These are phyloP conservation scores for Callinectes sapidus DNA, from an alignment of 2,888 invertebrate species.

Conservation along the genomic window DNA sequence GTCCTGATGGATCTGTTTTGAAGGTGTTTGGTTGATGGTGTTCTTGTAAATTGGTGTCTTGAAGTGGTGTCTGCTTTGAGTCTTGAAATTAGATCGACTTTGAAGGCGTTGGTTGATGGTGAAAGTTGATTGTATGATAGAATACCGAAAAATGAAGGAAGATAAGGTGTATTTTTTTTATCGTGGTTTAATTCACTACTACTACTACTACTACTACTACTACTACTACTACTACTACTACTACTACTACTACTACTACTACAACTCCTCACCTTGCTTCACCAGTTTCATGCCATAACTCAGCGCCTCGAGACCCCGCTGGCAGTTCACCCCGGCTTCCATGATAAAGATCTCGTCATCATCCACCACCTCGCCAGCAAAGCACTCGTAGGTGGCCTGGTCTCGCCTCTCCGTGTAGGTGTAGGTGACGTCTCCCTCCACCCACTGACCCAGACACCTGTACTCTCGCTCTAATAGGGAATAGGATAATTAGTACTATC, in stretches of 20 bases:
- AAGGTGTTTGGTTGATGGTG: too few relatives aligned
- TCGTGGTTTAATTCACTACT: not conserved
- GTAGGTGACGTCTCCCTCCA: slow-evolving; percentile 80
- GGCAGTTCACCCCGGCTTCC: slow-evolving; percentile 83
- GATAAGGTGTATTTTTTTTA: too few relatives aligned
- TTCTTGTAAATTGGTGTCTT: too few relatives aligned
- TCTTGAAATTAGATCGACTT: too few relatives aligned
- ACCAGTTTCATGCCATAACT: slow-evolving; percentile 79
- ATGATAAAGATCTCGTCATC: slow-evolving; percentile 81
- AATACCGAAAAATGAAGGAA: too few relatives aligned
- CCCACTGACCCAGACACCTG: slow-evolving; percentile 82
- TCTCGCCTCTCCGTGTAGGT: slow-evolving; percentile 82
- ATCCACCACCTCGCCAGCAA: slow-evolving; percentile 81
- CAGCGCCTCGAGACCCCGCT: slow-evolving; percentile 80
- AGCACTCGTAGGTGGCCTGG: slow-evolving; percentile 81
- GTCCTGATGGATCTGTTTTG: too few relatives aligned
- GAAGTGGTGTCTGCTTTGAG: too few relatives aligned
- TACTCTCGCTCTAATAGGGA: slow-evolving; percentile 80
- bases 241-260: slow-evolving; percentile 24
- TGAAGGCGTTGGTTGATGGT: not conserved
- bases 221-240: slow-evolving; percentile 23
- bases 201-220: slow-evolving; percentile 12
- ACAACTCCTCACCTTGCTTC: slow-evolving; percentile 59
- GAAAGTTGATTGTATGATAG: not conserved
- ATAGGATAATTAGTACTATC: not conserved